Percentiles rank a stretch among this genome's conserved stretches.
Conservation (phyloP, 53 echinoderm and acorn worm species). For the Apostichopus leukothele region DNA sequence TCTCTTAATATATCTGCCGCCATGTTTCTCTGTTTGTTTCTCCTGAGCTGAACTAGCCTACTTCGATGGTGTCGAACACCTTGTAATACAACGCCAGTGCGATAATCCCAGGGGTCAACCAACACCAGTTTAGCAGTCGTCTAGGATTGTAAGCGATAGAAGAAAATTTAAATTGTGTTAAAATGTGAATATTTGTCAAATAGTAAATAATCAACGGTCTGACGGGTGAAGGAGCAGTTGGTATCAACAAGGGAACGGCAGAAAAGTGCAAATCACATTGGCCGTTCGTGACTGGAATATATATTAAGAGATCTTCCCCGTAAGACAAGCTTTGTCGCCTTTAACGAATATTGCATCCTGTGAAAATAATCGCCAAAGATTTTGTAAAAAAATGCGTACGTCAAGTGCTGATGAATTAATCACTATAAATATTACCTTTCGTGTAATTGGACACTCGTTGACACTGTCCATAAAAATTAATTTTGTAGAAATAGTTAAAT, state of each 20-base stretch:
- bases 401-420: constrained; percentile 12
- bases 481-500: no score
- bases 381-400: neutral
- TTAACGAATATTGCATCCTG: neutral
- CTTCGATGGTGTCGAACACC: neutral
- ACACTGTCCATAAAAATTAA: no score
- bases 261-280: neutral
- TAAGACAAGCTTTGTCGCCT: neutral
- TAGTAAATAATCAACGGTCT: neutral
- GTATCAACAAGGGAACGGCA: neutral
- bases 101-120: neutral
- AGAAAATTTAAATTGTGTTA: neutral
- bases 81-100: neutral
- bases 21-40: no score
- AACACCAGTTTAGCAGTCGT: neutral
- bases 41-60: neutral
- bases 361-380: neutral
- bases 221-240: neutral
- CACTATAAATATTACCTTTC: neutral
- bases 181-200: neutral
- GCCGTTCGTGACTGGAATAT: neutral
- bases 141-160: neutral
- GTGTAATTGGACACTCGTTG: neutral
- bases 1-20: no score
- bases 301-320: neutral